Base-by-base conservation (phyloP, 2,797 vertebrate species). In the Sebastiscus albofasciatus region DNA sequence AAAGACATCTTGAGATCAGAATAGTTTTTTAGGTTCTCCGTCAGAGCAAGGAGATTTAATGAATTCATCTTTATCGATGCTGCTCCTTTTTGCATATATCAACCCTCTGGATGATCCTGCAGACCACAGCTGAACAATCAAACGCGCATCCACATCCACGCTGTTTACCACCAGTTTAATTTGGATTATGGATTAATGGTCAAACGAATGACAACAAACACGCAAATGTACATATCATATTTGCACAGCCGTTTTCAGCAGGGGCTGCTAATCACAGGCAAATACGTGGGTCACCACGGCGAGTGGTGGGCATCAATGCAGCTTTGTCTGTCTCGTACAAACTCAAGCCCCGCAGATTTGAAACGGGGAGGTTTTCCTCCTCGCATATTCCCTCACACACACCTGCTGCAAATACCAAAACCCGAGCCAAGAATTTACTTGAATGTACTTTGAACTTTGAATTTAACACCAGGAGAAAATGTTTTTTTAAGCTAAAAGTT, bases 221-320 rank as follows among this genome's bases (percentile, higher is more conserved):
- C 77, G 89, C 91, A 89, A 92, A 94, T 86, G 82, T 84, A 90
- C 91, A 82, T 93, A 94, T 94, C 94, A 77, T 94, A 94, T 94
- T 94, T 94, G 84, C 87, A 83, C 94, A 93, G 93, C 88, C 87
- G 92, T 69, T 91, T 90, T 82, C 85, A 83, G 84, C 84, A 69
- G 84, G 82, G 75, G 82, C 75, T 84, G 82, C 79, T 93, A 92
- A 93, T 92, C 93, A 89, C 80, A 66, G 71, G 46, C 91, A 94
- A 93, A 94, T 90, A 93, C 74, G 1, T 10, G 87, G 90, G 91
- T 93, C 90, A 87, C 62, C 39, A 31, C 34, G 26, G 79, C 26
- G 60, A 80, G 67, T 12, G 36, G 14, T 1, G 58, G 72, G 73
- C 80, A 72, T 83, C 80, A 3, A 22, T 24, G 74, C 36, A 22